Evolutionary conservation across 2,888 invertebrate genomes (phyloP).

Genomic region (Loripinus fragilis): DNA sequence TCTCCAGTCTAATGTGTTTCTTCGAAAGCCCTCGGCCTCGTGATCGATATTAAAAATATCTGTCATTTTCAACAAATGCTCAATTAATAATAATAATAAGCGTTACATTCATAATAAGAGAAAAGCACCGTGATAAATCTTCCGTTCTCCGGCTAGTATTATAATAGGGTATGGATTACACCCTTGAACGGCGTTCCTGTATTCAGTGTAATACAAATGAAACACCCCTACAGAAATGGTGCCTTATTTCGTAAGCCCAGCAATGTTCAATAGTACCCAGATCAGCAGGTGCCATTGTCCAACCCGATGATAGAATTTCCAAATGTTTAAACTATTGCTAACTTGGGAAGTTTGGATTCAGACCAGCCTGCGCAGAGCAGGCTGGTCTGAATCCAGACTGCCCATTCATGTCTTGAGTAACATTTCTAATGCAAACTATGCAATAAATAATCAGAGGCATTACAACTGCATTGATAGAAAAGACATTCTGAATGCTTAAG

Average conservation of each 20-base stretch:
- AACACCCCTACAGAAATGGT: too few relatives aligned
- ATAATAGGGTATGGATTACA: conserved; percentile 14
- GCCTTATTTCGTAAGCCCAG: too few relatives aligned
- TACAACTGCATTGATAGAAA: conserved; percentile 1
- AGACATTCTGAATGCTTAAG: background rate
- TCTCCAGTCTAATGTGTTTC: conserved; percentile 59
- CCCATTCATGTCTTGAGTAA: too few relatives aligned
- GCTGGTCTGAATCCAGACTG: too few relatives aligned
- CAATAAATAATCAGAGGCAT: background rate
- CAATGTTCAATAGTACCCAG: too few relatives aligned
- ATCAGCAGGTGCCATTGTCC: background rate
- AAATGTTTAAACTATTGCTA: too few relatives aligned
- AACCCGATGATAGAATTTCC: background rate
- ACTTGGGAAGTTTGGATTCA: too few relatives aligned
- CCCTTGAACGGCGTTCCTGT: too few relatives aligned
- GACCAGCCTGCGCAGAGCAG: too few relatives aligned
- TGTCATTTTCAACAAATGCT: conserved; percentile 48
- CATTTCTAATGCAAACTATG: background rate
- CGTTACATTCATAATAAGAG: conserved; percentile 6
- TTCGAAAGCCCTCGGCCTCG: conserved; percentile 52
- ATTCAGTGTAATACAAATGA: too few relatives aligned
- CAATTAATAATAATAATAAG: conserved; percentile 25
- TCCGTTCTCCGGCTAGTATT: background rate
- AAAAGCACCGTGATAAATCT: conserved; percentile 21
- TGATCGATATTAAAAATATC: conserved; percentile 56